These are phyloP conservation scores for Eupeodes latifasciatus DNA, from an alignment of 2,888 invertebrate species.

Conservation along the genomic window DNA sequence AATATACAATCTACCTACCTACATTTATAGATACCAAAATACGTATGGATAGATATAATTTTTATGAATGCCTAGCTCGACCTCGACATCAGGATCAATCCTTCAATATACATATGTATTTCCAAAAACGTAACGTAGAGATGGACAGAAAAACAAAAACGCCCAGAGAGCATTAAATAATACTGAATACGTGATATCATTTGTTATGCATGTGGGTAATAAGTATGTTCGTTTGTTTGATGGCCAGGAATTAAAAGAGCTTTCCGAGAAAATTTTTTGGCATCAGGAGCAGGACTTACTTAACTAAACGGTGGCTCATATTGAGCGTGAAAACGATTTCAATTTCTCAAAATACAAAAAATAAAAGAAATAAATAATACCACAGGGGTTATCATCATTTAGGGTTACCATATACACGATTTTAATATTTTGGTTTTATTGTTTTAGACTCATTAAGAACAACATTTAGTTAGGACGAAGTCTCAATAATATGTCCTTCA, in stretches of 20 bases:
- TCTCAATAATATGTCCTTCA: no score
- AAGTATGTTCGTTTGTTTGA: conserved; percentile 30
- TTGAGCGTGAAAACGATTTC: conserved; percentile 57
- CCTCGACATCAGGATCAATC: conserved; percentile 34
- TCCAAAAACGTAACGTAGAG: no score
- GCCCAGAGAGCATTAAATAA: conserved; percentile 61
- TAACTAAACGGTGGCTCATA: conserved; percentile 38
- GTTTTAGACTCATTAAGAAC: not conserved
- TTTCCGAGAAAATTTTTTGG: not conserved
- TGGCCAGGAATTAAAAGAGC: not conserved
- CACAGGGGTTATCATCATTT: no score
- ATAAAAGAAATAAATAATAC: not conserved
- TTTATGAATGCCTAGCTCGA: conserved; percentile 6
- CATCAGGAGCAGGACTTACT: conserved; percentile 10
- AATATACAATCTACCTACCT: not conserved
- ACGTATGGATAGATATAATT: not conserved
- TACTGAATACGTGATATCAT: conserved; percentile 68
- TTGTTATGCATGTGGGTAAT: conserved; percentile 61
- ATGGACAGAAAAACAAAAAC: not conserved
- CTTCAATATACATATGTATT: not conserved
- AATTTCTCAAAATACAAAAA: conserved; percentile 17
- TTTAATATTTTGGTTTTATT: not conserved
- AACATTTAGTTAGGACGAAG: no score
- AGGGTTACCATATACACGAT: not conserved
- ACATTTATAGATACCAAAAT: not conserved